Evolutionary conservation across 2,797 vertebrate species (phyloP).

Genomic region (Spinibarbus caldwelli): DNA sequence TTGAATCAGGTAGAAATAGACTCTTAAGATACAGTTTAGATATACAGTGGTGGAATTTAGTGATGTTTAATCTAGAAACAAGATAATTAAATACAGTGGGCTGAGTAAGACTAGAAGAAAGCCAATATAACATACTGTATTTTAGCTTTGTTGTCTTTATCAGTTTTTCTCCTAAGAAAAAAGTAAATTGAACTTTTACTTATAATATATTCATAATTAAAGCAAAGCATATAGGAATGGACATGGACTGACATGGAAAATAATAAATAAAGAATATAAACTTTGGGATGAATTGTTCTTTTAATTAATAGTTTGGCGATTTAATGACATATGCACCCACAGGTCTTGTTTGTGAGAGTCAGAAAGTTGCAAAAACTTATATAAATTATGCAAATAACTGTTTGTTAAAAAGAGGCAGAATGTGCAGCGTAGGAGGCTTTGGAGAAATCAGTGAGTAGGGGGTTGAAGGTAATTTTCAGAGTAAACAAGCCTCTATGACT

Average conservation of each 20-base stretch:
- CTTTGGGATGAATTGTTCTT: neutral
- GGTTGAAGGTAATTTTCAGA: constrained; percentile 53
- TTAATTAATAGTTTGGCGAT: neutral
- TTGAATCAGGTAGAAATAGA: no score
- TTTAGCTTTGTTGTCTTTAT: neutral
- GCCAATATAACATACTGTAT: neutral
- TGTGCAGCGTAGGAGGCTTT: constrained; percentile 19
- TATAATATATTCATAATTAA: no score
- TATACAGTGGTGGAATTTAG: neutral
- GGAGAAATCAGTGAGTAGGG: constrained; percentile 10
- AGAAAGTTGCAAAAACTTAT: neutral
- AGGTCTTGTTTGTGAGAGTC: constrained; percentile 4
- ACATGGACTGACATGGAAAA: neutral
- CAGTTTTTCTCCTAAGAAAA: neutral
- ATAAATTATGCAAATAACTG: constrained; percentile 16
- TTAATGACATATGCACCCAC: neutral
- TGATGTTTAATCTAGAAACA: neutral
- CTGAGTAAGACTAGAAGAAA: neutral
- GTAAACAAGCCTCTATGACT: constrained; percentile 58
- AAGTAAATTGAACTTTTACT: neutral
- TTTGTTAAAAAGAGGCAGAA: constrained; percentile 22
- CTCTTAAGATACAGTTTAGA: neutral
- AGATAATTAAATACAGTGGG: neutral
- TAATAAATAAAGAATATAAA: neutral
- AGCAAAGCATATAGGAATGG: neutral